A percentile compares a stretch with the other conserved stretches of the same genome.
Evolutionary conservation across 2,797 vertebrate genomes (phyloP).

Genomic region (Schizothorax lantsangensis): DNA sequence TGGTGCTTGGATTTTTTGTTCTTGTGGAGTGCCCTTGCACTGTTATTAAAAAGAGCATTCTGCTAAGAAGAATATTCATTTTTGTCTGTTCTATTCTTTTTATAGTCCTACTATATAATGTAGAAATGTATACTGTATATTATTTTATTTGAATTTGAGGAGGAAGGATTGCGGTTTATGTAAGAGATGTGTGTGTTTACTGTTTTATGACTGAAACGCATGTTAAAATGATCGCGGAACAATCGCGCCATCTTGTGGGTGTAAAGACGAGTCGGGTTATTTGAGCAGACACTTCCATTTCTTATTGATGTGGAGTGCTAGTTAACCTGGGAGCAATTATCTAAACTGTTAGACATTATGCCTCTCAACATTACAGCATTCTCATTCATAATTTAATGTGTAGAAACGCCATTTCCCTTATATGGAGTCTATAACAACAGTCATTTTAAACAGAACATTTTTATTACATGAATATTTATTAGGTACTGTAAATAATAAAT

Average conservation of each 20-base stretch:
- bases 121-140: neutral
- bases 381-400: neutral
- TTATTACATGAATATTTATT: neutral
- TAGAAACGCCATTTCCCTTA: neutral
- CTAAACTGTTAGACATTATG: neutral
- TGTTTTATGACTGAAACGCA: neutral
- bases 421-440: neutral
- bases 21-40: neutral
- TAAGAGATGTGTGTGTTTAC: neutral
- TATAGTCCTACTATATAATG: neutral
- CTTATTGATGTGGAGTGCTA: neutral
- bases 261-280: neutral
- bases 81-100: neutral
- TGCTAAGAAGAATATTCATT: neutral
- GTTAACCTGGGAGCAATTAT: neutral
- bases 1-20: neutral
- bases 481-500: neutral
- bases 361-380: neutral
- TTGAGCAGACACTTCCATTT: neutral
- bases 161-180: neutral
- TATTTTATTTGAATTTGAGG: neutral
- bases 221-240: neutral
- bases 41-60: neutral
- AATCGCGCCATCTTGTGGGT: slow-evolving; percentile 34
- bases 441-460: neutral